Conservation (phyloP, 2,113 vertebrate genomes). For the Fulica atra region DNA sequence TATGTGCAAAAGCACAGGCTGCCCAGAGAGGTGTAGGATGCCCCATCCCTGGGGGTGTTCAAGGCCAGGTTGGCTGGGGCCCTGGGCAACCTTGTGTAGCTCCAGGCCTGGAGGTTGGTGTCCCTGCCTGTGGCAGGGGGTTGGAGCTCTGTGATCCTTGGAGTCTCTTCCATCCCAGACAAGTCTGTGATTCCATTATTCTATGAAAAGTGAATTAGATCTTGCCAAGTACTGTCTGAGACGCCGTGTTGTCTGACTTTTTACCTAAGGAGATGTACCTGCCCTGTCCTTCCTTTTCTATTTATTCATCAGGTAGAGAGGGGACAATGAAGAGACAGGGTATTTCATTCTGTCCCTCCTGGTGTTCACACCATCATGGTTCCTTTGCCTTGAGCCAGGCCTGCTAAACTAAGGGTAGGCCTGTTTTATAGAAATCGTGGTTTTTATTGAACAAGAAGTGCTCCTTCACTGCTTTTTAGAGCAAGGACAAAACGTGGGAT, state of each 20-base stretch:
- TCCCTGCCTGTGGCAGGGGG: too few relatives aligned
- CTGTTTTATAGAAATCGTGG: neutral
- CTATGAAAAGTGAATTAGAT: neutral
- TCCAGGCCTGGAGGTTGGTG: too few relatives aligned
- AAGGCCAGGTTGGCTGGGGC: too few relatives aligned
- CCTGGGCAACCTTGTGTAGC: too few relatives aligned
- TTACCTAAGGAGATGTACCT: neutral
- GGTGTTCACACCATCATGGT: neutral
- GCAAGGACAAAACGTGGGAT: neutral
- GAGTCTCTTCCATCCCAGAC: too few relatives aligned
- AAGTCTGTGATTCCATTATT: too few relatives aligned
- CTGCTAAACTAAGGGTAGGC: neutral
- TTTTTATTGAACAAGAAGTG: neutral
- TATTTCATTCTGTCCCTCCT: neutral
- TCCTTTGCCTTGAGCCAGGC: neutral
- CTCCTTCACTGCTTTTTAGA: neutral
- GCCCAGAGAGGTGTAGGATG: too few relatives aligned
- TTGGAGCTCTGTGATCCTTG: too few relatives aligned
- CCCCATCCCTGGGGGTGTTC: too few relatives aligned
- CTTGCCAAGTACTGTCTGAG: neutral
- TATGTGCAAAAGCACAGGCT: neutral
- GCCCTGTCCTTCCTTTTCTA: neutral
- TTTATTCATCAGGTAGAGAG: neutral
- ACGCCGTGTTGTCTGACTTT: neutral
- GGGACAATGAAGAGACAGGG: fast-evolving